phyloP scores from a whole-genome alignment of 2,888 invertebrate genomes.

The Hemistola chrysoprasaria region DNA sequence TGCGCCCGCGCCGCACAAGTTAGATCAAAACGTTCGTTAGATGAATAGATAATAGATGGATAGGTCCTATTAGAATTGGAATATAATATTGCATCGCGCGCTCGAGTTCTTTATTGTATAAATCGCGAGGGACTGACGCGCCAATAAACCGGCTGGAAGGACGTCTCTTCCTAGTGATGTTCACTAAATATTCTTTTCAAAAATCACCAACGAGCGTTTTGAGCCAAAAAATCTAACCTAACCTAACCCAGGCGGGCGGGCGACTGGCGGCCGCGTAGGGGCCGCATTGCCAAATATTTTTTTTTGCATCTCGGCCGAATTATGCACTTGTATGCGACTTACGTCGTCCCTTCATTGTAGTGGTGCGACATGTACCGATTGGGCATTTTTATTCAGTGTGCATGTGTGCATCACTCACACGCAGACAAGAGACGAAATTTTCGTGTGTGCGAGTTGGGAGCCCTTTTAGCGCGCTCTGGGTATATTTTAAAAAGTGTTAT shows the following conservation, averaged over 20 bases:
- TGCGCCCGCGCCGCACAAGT: constrained; percentile 48
- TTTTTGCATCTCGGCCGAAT: constrained; percentile 83
- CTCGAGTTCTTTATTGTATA: constrained; percentile 68
- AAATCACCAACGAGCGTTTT: constrained; percentile 78
- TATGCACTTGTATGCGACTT: constrained; percentile 83
- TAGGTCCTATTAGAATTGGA: constrained; percentile 56
- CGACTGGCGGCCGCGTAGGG: constrained; percentile 81
- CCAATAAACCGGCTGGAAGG: constrained; percentile 61
- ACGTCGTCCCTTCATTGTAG: constrained; percentile 81
- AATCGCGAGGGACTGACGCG: constrained; percentile 67
- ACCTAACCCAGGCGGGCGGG: constrained; percentile 81
- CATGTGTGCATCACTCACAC: constrained; percentile 75
- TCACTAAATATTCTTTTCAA: constrained; percentile 66
- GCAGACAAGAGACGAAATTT: constrained; percentile 58
- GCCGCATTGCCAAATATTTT: constrained; percentile 83
- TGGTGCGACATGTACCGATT: constrained; percentile 79
- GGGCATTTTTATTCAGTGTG: constrained; percentile 71
- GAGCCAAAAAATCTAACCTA: constrained; percentile 83
- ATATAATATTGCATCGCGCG: constrained; percentile 37
- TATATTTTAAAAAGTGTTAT: constrained; percentile 79
- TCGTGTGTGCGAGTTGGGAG: constrained; percentile 63
- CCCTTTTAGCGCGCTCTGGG: constrained; percentile 62
- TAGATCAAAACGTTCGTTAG: constrained; percentile 60
- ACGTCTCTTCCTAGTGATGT: constrained; percentile 63
- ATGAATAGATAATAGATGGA: constrained; percentile 46